phyloP scores from a whole-genome alignment of 1,140 invertebrate genomes.

The Brachionus angularis region DNA sequence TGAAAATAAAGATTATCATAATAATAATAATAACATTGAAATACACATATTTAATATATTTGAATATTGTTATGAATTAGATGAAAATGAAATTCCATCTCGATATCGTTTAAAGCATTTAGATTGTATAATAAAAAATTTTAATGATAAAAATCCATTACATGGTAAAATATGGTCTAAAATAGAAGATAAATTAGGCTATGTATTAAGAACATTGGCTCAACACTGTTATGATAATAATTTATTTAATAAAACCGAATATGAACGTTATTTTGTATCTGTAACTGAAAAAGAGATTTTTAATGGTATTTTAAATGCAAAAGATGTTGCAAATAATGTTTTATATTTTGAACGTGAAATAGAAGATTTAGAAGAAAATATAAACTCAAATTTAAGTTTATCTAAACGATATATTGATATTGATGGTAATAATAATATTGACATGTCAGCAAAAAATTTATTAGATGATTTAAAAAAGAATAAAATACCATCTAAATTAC shows the following conservation, averaged over 20 bases:
- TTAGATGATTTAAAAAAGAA: slow-evolving; percentile 26
- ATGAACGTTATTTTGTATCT: slow-evolving; percentile 8
- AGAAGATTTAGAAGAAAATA: slow-evolving; percentile 33
- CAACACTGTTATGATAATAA: background rate
- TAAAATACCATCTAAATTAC: background rate
- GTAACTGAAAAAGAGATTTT: slow-evolving; percentile 40
- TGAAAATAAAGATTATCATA: background rate
- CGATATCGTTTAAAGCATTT: background rate
- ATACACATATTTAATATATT: slow-evolving; percentile 18
- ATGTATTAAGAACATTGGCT: background rate
- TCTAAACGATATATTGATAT: background rate
- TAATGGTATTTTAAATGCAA: slow-evolving; percentile 27
- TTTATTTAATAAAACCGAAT: background rate
- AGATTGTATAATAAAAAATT: background rate
- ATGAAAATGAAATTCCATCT: slow-evolving; percentile 36
- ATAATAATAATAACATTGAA: too few species aligned
- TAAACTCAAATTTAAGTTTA: background rate
- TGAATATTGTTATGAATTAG: slow-evolving; percentile 19
- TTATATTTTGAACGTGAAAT: slow-evolving; percentile 32
- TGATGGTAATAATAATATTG: background rate
- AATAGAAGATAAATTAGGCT: background rate
- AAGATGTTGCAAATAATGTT: background rate
- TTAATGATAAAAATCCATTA: background rate
- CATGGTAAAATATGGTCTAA: background rate
- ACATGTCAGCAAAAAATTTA: background rate